Conservation (phyloP, 1,140 invertebrate species). For the Pteromalus puparum region DNA sequence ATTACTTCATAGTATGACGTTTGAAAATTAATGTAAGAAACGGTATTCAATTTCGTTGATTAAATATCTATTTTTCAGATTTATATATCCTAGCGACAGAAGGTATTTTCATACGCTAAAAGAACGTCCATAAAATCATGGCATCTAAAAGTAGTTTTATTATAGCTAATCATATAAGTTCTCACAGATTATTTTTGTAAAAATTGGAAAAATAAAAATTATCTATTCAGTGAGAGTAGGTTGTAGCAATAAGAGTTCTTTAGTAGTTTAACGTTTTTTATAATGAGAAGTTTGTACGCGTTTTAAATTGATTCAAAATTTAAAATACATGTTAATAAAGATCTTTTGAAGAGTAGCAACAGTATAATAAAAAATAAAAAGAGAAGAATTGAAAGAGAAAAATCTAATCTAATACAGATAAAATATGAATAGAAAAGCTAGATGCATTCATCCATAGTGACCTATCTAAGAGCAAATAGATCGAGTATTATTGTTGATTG, state of each 20-base stretch:
- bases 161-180: too few relatives aligned
- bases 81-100: too few relatives aligned
- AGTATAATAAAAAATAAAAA: neutral
- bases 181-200: too few relatives aligned
- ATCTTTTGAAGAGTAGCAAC: neutral
- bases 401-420: neutral
- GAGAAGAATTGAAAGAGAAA: neutral
- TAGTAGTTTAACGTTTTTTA: neutral
- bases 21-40: too few relatives aligned
- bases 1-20: neutral
- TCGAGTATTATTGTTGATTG: neutral
- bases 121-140: too few relatives aligned
- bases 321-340: neutral
- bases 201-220: too few relatives aligned
- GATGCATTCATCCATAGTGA: neutral
- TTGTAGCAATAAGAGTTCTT: too few relatives aligned
- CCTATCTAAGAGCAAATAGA: neutral
- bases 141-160: too few relatives aligned
- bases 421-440: conserved; percentile 12
- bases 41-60: too few relatives aligned
- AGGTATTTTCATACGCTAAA: too few relatives aligned
- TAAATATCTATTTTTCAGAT: too few relatives aligned
- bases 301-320: neutral
- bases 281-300: neutral
- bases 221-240: too few relatives aligned